These are phyloP conservation scores for Catamblyrhynchus diadema DNA, from an alignment of 2,797 vertebrate species.

Conservation along the genomic window DNA sequence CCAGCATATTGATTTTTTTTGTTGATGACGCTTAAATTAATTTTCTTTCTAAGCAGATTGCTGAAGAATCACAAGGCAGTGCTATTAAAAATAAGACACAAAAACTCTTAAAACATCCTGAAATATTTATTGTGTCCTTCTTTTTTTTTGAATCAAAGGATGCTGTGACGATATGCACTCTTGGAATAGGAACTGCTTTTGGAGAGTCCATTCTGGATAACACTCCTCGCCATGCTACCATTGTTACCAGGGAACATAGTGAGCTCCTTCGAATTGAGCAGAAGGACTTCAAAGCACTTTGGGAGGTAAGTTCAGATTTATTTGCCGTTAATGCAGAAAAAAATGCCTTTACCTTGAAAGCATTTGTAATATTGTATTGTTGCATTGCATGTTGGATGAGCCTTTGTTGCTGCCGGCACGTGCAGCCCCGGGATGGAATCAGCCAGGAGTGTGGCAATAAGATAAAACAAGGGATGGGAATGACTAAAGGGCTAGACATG, in stretches of 20 bases:
- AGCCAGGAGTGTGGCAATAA: neutral
- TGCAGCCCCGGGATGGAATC: neutral
- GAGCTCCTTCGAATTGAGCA: conserved; percentile 94
- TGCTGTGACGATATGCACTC: conserved; percentile 93
- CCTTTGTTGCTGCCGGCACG: neutral
- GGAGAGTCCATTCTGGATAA: conserved; percentile 98
- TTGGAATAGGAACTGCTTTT: conserved; percentile 93
- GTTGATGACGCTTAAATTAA: neutral
- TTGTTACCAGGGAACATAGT: conserved; percentile 90
- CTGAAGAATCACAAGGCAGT: neutral
- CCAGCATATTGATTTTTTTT: neutral
- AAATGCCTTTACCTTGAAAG: neutral
- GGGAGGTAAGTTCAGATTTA: conserved; percentile 86
- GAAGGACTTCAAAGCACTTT: conserved; percentile 93
- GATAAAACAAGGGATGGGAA: neutral
- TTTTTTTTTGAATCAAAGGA: conserved; percentile 78
- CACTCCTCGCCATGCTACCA: conserved; percentile 94
- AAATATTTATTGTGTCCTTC: neutral
- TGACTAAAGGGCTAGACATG: neutral
- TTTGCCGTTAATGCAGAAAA: neutral
- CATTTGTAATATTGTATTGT: neutral
- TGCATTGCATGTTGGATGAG: fast-evolving
- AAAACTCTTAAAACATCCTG: neutral
- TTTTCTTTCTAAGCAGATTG: neutral
- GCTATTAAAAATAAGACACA: neutral